Percentiles rank a stretch among this genome's conserved stretches.
Evolutionary conservation across 2,888 invertebrate species (phyloP).

Genomic region (Agapetus fuscipes): DNA sequence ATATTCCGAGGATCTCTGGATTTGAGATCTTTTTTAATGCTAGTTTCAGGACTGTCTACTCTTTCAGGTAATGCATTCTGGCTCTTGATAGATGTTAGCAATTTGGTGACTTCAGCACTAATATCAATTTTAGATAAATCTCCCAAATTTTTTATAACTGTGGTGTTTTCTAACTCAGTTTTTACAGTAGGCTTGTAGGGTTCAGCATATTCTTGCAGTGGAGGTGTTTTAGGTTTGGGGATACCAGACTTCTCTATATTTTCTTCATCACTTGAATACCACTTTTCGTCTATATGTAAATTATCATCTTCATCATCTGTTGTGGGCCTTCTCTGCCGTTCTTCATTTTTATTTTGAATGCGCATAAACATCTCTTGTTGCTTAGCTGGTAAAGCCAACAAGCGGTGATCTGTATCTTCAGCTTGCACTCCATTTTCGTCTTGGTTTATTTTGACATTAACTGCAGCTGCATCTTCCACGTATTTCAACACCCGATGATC

Average conservation of each 20-base stretch:
- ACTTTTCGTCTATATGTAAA: conserved; percentile 51
- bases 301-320: conserved; percentile 48
- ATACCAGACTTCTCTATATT: conserved; percentile 38
- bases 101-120: conserved; percentile 60
- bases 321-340: conserved; percentile 38
- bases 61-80: conserved; percentile 31
- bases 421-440: conserved; percentile 5
- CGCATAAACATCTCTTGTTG: conserved; percentile 20
- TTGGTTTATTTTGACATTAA: conserved; percentile 23
- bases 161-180: conserved; percentile 44
- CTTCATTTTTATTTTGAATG: conserved; percentile 25
- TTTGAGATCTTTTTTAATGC: conserved; percentile 29
- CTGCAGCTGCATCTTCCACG: conserved; percentile 29
- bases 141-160: conserved; percentile 53
- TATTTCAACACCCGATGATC: conserved; percentile 43
- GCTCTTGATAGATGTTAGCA: conserved; percentile 52
- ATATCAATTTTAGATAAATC: conserved; percentile 66
- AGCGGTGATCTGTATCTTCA: conserved; percentile 38
- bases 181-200: conserved; percentile 29
- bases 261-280: conserved; percentile 76
- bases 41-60: conserved; percentile 27
- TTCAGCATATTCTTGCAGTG: conserved; percentile 27
- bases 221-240: conserved; percentile 23
- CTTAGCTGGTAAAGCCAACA: conserved; percentile 39
- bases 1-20: conserved; percentile 32